phyloP scores from a whole-genome alignment of 2,797 vertebrate species.

The Epinephelus awoara region DNA sequence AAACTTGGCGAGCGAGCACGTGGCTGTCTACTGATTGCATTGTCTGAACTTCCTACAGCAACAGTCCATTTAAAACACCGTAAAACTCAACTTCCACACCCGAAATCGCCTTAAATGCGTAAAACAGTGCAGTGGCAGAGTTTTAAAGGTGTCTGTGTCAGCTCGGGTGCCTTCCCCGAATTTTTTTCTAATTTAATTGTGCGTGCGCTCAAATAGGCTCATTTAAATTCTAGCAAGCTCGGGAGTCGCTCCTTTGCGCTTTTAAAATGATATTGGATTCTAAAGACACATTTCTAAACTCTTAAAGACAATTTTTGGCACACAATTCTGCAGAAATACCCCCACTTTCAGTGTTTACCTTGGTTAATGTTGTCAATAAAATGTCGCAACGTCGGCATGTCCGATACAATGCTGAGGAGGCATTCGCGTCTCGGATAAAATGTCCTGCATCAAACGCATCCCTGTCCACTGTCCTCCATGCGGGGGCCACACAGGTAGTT shows the following conservation, averaged over 20 bases:
- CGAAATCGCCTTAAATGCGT: not conserved
- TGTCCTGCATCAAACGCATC: constrained; percentile 81
- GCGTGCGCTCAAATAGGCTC: constrained; percentile 9
- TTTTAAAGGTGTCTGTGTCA: constrained; percentile 35
- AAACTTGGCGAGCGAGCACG: constrained; percentile 85
- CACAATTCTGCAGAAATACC: constrained; percentile 25
- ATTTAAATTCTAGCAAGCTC: constrained; percentile 36
- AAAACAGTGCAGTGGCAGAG: fast-evolving
- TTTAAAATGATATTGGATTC: not conserved
- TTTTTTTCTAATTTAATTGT: constrained; percentile 71
- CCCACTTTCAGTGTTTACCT: constrained; percentile 69
- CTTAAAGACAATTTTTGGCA: not conserved
- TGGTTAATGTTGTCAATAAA: constrained; percentile 69
- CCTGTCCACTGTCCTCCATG: constrained; percentile 81
- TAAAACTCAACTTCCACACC: constrained; percentile 4
- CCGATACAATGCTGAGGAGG: constrained; percentile 65
- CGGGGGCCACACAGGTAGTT: constrained; percentile 97
- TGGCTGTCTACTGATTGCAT: constrained; percentile 85
- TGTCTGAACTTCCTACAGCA: constrained; percentile 83
- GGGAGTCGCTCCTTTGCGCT: not conserved
- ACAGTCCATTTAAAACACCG: constrained; percentile 69
- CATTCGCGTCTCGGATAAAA: constrained; percentile 51
- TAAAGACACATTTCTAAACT: constrained; percentile 17
- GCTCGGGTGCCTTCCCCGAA: not conserved
- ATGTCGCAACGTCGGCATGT: constrained; percentile 74